phyloP scores from a whole-genome alignment of 2,888 invertebrate genomes.

The Drosophila affinis region DNA sequence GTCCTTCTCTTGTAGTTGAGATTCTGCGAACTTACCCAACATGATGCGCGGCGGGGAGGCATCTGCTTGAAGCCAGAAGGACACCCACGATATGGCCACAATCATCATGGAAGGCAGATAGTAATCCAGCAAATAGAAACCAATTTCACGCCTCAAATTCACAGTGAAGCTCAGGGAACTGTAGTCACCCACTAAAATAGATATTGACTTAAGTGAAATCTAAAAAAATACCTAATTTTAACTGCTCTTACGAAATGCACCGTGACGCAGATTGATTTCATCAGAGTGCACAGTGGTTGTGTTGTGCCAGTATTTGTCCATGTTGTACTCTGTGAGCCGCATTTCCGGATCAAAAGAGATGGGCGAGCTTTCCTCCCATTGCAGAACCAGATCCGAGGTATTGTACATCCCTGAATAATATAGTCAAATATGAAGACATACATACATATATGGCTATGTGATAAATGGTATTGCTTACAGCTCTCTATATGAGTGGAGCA shows the following conservation, averaged over 20 bases:
- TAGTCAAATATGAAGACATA: not conserved
- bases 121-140: constrained; percentile 80
- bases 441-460: accelerated
- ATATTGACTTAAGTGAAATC: not conserved
- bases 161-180: constrained; percentile 80
- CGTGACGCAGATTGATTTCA: constrained; percentile 74
- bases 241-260: constrained; percentile 72
- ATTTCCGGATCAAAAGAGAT: constrained; percentile 81
- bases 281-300: constrained; percentile 71
- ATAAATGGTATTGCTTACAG: constrained; percentile 61
- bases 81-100: constrained; percentile 82
- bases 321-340: constrained; percentile 78
- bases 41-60: constrained; percentile 80
- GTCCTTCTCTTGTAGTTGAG: not conserved
- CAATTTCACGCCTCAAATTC: constrained; percentile 79
- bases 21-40: constrained; percentile 65
- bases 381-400: constrained; percentile 73
- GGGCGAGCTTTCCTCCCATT: constrained; percentile 74
- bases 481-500: constrained; percentile 79
- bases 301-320: constrained; percentile 76
- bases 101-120: constrained; percentile 82
- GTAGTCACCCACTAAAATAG: constrained; percentile 70
- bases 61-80: constrained; percentile 81
- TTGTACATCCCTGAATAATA: constrained; percentile 79
- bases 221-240: not conserved